These are phyloP conservation scores for Rachycentron canadum DNA, from an alignment of 2,797 vertebrate genomes.

Conservation along the genomic window DNA sequence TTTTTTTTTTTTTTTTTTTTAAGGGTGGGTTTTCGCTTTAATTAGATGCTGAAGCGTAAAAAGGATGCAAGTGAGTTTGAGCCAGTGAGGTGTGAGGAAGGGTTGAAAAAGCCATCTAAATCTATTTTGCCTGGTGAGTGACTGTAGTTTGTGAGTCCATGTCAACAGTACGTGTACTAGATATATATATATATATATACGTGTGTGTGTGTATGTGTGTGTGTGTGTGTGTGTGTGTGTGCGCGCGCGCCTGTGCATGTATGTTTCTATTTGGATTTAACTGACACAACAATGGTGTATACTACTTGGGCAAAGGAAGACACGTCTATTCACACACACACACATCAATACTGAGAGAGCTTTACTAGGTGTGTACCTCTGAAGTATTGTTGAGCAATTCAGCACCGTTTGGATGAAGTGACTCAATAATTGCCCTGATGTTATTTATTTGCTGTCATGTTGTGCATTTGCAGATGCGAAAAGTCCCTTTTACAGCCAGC, in stretches of 20 bases:
- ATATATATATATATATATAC: conserved; percentile 30
- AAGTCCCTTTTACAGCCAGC: conserved; percentile 63
- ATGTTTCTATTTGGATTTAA: conserved; percentile 77
- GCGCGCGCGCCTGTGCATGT: conserved; percentile 21
- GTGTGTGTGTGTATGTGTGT: background rate
- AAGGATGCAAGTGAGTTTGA: conserved; percentile 60
- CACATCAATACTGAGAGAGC: conserved; percentile 38
- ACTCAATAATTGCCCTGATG: conserved; percentile 50
- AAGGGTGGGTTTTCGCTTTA: conserved; percentile 64
- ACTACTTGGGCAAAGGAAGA: conserved; percentile 79
- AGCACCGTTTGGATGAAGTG: conserved; percentile 44
- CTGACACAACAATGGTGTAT: conserved; percentile 84
- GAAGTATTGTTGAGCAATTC: conserved; percentile 59
- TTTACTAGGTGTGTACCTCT: conserved; percentile 53
- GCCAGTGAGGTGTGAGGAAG: conserved; percentile 64
- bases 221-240: conserved; percentile 7
- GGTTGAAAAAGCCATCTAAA: conserved; percentile 90
- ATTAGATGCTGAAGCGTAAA: conserved; percentile 60
- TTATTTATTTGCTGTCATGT: conserved; percentile 61
- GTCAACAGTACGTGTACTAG: conserved; percentile 76
- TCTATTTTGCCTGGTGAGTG: conserved; percentile 90
- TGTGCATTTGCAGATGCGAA: conserved; percentile 44
- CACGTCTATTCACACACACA: conserved; percentile 37
- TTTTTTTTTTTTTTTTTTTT: conserved; percentile 23
- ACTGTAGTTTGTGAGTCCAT: conserved; percentile 85